Base-by-base conservation (phyloP, 2,113 vertebrate species). In the Clinocottus analis region DNA sequence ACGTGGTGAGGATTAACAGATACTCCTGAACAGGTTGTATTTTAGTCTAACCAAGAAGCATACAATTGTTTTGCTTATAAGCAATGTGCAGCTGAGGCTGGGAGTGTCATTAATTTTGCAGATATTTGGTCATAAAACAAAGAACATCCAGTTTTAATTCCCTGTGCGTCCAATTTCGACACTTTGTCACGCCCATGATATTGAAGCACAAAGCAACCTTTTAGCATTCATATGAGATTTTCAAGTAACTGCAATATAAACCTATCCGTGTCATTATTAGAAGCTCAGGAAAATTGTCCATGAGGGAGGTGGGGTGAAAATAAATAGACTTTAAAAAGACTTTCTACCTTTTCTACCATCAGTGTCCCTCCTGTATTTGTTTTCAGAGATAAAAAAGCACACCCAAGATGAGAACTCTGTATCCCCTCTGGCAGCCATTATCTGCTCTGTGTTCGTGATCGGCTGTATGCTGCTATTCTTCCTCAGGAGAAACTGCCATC, bases 381-480 rank as follows among this genome's bases (percentile, higher is more conserved):
- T 81, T 72, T 11, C 80, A 95, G 94, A 79, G 3, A 93, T 86
- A 60, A 87, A 92, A 53, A 94, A 88, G 74, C 85, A 87, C 51
- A 80, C 43, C 62, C 92, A 94, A 76, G 79, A 77, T 1, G 82
- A 77, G 13, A 82, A 25, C 53, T 33, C 73, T 7, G 6, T 93
- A 2, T 91, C 91, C 9, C 85, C 88, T 0, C 72, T 94, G 79
- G 85, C 89, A 37, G 91, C 63, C 78, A 90, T 95, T 4, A 64
- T 95, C 60, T 88, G 86, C 45, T 94, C 91, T 27, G 71, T 93
- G 68, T 69, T 95, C 71, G 71, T 93, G 83, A 94, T 95, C 0
- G 75, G 85, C 74, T 92, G 81, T 21, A 93, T 95, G 91, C 59
- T 94, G 83, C 80, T 95, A 65, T 70, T 95, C 62, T 86, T 94